Evolutionary conservation across 92 coral and sea anemone genomes (phyloP), one percentile per base, ranked within the genome.

Genomic region (Porites cylindrica): DNA sequence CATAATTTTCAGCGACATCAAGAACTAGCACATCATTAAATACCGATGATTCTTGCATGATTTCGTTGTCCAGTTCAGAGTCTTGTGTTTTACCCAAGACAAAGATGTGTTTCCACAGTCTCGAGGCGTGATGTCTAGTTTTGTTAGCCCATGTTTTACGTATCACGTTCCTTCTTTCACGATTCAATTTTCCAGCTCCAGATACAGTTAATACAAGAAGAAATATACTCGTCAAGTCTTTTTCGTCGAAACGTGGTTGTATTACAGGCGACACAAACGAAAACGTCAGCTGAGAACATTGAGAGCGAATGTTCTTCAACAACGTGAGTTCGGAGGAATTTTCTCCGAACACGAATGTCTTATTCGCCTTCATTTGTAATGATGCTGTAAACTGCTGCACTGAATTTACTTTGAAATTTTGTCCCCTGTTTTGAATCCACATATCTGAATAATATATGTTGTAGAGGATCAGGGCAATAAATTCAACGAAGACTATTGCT

Each of bases 271-370:
- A 79, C 64, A 51, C 83, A 12, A 79, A 63, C 5, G 72, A n/a
- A 13, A 79, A 79, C 0, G 71, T 64, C 29, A 79, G 29, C 66
- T 79, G 83, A 50, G 83, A 79, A 60, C 83, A 79, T 11, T 47
- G n/a, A 9, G 83, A 38, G 38, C 61, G 72, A 62, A 63, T n/a
- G 14, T 65, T 19, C 59, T 64, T 79, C n/a, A 79, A 20, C n/a
- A 7, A 21, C 13, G 47, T 1, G 29, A 63, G 26, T 19, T 65
- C 68, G 71, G 62, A 62, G 19, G 72, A 79, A 63, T 63, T 65
- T 12, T 79, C 72, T 14, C 3, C 4, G 52, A 47, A 29, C 14
- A 6, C 24, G 9, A 21, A 47, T 6, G 21, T 24, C 54, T 14
- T 59, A 21, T 26, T 32, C 66, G 10, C 26, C 6, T 76, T 38